Percentiles rank a stretch among this genome's conserved stretches.
These are phyloP conservation scores for Diabrotica balteata DNA, from an alignment of 2,888 invertebrate genomes.

Conservation along the genomic window DNA sequence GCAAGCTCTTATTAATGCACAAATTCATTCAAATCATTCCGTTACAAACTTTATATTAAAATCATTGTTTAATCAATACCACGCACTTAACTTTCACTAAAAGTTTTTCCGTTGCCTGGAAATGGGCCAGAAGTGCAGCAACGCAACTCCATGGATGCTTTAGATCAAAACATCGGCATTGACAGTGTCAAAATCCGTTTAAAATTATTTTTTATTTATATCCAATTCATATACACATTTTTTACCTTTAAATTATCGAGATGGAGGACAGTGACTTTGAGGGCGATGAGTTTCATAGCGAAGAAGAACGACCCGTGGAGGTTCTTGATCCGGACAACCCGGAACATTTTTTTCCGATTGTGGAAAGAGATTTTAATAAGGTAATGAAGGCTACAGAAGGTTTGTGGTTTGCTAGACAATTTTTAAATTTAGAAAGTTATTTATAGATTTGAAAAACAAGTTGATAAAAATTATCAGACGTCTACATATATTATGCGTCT, in stretches of 20 bases:
- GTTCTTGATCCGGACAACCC: conserved; percentile 55
- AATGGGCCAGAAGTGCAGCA: background rate
- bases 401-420: no score
- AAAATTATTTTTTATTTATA: conserved; percentile 10
- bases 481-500: no score
- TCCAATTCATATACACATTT: conserved; percentile 3
- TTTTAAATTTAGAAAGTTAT: no score
- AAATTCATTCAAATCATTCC: background rate
- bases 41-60: background rate
- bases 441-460: no score
- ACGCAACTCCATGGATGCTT: background rate
- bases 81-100: conserved; percentile 1
- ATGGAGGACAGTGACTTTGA: conserved; percentile 56
- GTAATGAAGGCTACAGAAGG: conserved; percentile 39
- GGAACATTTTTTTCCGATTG: conserved; percentile 55
- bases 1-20: no score
- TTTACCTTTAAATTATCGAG: conserved; percentile 12
- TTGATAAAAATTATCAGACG: no score
- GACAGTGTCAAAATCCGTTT: conserved; percentile 5
- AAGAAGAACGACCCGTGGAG: conserved; percentile 48
- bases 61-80: conserved; percentile 39
- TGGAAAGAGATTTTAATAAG: conserved; percentile 56
- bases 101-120: conserved; percentile 8
- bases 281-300: conserved; percentile 44
- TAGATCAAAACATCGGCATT: conserved; percentile 7